A percentile compares a stretch with the other conserved stretches of the same genome.
Conservation (phyloP, 2,888 invertebrate genomes). For the Melinaea menophilus region DNA sequence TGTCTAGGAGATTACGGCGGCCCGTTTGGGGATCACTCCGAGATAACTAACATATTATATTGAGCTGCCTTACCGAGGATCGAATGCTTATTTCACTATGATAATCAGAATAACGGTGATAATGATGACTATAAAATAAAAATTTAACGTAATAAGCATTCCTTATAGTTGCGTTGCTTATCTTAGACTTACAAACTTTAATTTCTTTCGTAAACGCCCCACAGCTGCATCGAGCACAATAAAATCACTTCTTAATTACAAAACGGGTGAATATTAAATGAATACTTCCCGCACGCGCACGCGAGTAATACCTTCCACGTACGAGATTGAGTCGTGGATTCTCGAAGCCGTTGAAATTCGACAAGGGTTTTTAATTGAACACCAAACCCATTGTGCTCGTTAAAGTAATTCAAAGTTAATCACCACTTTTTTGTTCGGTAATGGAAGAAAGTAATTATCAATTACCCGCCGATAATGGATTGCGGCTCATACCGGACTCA, state of each 20-base stretch:
- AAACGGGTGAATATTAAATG: conserved; percentile 76
- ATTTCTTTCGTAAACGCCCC: conserved; percentile 45
- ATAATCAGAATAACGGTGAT: not conserved
- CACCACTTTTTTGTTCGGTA: conserved; percentile 74
- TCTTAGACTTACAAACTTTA: conserved; percentile 10
- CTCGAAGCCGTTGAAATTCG: conserved; percentile 69
- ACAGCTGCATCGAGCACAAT: conserved; percentile 64
- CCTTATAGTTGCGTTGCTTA: not conserved
- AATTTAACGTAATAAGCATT: too few species aligned
- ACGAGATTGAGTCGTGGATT: conserved; percentile 72
- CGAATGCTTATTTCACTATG: not conserved
- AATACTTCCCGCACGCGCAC: conserved; percentile 75
- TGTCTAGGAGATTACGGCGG: conserved; percentile 58
- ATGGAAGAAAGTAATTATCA: conserved; percentile 78
- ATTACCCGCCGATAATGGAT: conserved; percentile 76
- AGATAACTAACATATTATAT: conserved; percentile 57
- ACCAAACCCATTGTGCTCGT: conserved; percentile 72
- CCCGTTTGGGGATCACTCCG: conserved; percentile 55
- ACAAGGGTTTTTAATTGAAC: conserved; percentile 77
- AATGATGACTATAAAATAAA: too few species aligned
- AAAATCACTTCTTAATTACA: conserved; percentile 74
- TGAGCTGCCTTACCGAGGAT: conserved; percentile 46
- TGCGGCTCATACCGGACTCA: conserved; percentile 63
- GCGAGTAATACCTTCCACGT: conserved; percentile 75
- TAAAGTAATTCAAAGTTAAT: conserved; percentile 75